phyloP scores from a whole-genome alignment of 2,113 vertebrate genomes.

The Gymnorhina tibicen region DNA sequence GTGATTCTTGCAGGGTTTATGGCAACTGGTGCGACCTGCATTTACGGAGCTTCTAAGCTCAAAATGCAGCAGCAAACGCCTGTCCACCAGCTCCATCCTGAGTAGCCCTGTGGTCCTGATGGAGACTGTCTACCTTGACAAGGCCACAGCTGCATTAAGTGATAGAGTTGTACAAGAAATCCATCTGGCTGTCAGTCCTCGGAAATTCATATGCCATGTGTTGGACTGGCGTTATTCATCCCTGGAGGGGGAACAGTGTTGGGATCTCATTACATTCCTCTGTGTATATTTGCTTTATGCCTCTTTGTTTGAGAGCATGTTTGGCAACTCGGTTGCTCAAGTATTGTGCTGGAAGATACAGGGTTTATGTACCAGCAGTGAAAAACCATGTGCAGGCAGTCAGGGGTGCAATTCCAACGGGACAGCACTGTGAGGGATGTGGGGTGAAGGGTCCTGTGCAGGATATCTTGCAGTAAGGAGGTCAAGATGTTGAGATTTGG shows the following conservation, averaged over 20 bases:
- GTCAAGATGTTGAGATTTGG: neutral
- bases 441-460: neutral
- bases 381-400: neutral
- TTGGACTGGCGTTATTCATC: neutral
- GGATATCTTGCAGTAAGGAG: neutral
- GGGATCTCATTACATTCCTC: neutral
- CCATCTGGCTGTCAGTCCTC: neutral
- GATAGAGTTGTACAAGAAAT: neutral
- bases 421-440: rapidly evolving
- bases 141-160: neutral
- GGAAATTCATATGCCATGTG: neutral
- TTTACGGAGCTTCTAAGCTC: neutral
- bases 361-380: neutral
- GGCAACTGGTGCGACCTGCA: neutral
- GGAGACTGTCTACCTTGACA: neutral
- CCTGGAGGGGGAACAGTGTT: neutral
- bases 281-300: neutral
- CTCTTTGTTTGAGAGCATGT: neutral
- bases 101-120: neutral
- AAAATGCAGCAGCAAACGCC: neutral
- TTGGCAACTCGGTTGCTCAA: neutral
- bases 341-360: neutral
- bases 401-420: rapidly evolving
- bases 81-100: neutral
- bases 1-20: neutral